These are phyloP conservation scores for Portevinia maculata DNA, from an alignment of 2,888 invertebrate genomes.

Conservation along the genomic window DNA sequence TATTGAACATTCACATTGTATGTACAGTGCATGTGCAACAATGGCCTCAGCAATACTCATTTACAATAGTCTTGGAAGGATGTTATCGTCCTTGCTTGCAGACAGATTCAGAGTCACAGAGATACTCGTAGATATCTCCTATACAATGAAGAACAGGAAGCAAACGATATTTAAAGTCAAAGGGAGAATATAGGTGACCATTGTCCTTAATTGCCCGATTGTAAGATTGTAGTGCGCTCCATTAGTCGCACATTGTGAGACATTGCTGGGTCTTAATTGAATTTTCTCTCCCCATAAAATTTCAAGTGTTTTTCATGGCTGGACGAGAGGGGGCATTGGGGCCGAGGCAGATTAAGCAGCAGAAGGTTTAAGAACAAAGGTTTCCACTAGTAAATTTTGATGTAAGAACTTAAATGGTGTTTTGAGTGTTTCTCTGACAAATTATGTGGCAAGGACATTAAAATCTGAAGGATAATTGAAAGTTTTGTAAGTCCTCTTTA, in stretches of 20 bases:
- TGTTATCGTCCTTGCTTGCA: slow-evolving; percentile 10
- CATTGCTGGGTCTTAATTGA: slow-evolving; percentile 72
- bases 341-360: background rate
- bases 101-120: background rate
- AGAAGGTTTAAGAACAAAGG: slow-evolving; percentile 13
- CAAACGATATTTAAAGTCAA: slow-evolving; percentile 63
- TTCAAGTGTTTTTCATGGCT: background rate
- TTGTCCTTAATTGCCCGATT: slow-evolving; percentile 74
- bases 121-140: background rate
- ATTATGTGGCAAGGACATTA: slow-evolving; percentile 51
- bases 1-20: slow-evolving; percentile 47
- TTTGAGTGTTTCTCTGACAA: slow-evolving; percentile 41
- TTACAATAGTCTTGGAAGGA: slow-evolving; percentile 49
- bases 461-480: slow-evolving; percentile 47
- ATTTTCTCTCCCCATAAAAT: slow-evolving; percentile 65
- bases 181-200: slow-evolving; percentile 67
- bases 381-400: slow-evolving; percentile 59
- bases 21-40: slow-evolving; percentile 39
- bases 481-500: slow-evolving; percentile 34
- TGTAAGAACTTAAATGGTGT: slow-evolving; percentile 62
- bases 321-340: background rate
- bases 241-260: slow-evolving; percentile 73
- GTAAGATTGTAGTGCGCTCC: slow-evolving; percentile 72
- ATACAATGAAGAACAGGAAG: slow-evolving; percentile 6
- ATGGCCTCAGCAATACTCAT: slow-evolving; percentile 27